Base-by-base conservation (phyloP, 1,140 invertebrate genomes). In the Aphelenchoides fujianensis region DNA sequence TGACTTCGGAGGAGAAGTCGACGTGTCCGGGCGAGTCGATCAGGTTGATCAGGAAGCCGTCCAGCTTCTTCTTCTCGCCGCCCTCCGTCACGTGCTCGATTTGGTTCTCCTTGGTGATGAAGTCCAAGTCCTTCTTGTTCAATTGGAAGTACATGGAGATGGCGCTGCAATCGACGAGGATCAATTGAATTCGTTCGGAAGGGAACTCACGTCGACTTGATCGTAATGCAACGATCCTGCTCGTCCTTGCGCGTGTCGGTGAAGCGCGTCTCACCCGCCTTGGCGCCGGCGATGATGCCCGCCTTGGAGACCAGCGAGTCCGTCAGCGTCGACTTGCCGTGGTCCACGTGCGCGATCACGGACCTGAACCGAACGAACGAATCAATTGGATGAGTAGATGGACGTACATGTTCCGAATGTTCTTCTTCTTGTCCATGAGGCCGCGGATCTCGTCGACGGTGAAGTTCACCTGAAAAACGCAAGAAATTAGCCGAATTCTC, bases 261-360 rank as follows among this genome's bases (percentile, higher is more conserved):
- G 86, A 98, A 99, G 74, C 97, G 89, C 3, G 94, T 97, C 87
- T 99, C 97, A 80, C 97, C 97, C 83, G 97, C 97, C 84, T 97
- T 96, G 37, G 94, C 91, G 79, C 91, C 91, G 79, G 97, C 95
- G 87, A 99, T 99, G 85, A 99, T 99, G 89, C 97, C 97, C 84
- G 96, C 97, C 88, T 98, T 99, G 68, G 95, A 96, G 55, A 99
- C 95, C 80, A 99, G 89, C 63, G 97, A 98, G 88, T 99, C 97
- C 54, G 97, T 99, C 85, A 99, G 86, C 61, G 97, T 99, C 78
- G 96, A 98, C 87, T 99, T 99, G 85, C 97, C 97, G 86, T 99
- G 97, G 89, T 99, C 97, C 72, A 99, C 97, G 88, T 99, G 97
- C 81, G 97, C 97, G 87, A 99, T 99, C 86, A 99, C 97, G 85